Conservation (phyloP, 1,140 invertebrate species). For the Nymphalis io region DNA sequence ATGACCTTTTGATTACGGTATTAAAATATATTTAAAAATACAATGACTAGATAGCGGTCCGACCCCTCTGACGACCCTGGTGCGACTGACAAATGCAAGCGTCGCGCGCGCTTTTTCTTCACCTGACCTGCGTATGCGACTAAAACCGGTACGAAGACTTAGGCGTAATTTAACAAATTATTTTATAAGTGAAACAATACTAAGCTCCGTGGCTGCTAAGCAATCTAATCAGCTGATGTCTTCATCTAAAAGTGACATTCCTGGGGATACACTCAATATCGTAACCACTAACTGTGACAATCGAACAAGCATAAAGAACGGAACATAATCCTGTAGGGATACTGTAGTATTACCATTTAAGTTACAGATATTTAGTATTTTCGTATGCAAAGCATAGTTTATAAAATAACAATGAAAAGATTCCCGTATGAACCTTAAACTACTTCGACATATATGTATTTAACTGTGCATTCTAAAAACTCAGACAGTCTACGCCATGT, state of each 20-base stretch:
- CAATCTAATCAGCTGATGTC: slow-evolving; percentile 36
- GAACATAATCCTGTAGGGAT: too few species aligned
- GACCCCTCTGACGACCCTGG: slow-evolving; percentile 69
- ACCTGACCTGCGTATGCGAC: slow-evolving; percentile 63
- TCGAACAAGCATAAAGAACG: neutral
- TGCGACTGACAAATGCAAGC: slow-evolving; percentile 66
- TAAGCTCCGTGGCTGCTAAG: slow-evolving; percentile 46
- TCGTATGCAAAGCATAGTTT: slow-evolving; percentile 39
- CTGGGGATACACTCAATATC: neutral
- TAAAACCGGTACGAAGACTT: slow-evolving; percentile 72
- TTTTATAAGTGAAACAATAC: slow-evolving; percentile 63
- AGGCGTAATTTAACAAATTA: slow-evolving; percentile 70
- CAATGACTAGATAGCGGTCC: slow-evolving; percentile 77
- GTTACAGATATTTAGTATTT: slow-evolving; percentile 15
- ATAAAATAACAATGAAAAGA: slow-evolving; percentile 38
- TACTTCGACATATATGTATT: slow-evolving; percentile 41
- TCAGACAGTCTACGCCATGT: slow-evolving; percentile 35
- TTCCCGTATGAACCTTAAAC: slow-evolving; percentile 37
- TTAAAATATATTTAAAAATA: slow-evolving; percentile 62
- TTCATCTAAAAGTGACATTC: slow-evolving; percentile 22
- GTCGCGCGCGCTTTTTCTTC: slow-evolving; percentile 77
- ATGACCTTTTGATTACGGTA: slow-evolving; percentile 67
- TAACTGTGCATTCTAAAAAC: slow-evolving; percentile 56
- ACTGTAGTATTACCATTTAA: neutral
- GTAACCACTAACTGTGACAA: neutral